Evolutionary conservation across 2,113 vertebrate genomes (phyloP).

Genomic region (Labrus mixtus): DNA sequence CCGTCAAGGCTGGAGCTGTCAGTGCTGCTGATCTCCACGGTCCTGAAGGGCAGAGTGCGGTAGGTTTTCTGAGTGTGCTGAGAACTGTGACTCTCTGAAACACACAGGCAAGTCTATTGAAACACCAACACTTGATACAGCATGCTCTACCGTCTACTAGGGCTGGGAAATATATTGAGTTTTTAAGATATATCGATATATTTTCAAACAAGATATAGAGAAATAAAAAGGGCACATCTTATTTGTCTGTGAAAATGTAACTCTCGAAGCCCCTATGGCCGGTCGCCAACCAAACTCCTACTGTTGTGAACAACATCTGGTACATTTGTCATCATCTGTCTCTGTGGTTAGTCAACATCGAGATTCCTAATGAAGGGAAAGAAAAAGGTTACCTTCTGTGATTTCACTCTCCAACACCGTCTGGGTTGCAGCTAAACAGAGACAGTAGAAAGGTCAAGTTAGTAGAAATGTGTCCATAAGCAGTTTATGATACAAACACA

Average conservation of each 20-base stretch:
- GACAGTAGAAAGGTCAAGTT: background rate
- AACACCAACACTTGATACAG: constrained; percentile 3
- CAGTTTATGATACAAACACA: background rate
- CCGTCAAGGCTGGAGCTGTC: constrained; percentile 67
- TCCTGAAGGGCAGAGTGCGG: constrained; percentile 77
- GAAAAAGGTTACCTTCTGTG: constrained; percentile 67
- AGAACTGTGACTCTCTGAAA: constrained; percentile 46
- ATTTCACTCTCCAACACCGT: constrained; percentile 66
- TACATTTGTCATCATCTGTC: background rate
- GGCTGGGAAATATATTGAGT: no score
- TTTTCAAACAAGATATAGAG: no score
- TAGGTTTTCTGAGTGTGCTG: constrained; percentile 70
- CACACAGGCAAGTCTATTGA: background rate
- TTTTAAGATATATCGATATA: no score
- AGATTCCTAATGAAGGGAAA: no score
- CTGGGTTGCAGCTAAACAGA: constrained; percentile 67
- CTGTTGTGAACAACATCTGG: background rate
- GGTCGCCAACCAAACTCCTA: no score
- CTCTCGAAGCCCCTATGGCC: no score
- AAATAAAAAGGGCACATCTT: no score
- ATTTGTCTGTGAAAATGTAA: background rate
- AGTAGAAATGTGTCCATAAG: background rate
- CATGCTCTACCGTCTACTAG: background rate
- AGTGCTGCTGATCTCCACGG: constrained; percentile 73
- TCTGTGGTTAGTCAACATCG: no score